A percentile compares a stretch with the other conserved stretches of the same genome.
Conservation (phyloP, 2,888 invertebrate genomes). For the Lapara coniferarum region DNA sequence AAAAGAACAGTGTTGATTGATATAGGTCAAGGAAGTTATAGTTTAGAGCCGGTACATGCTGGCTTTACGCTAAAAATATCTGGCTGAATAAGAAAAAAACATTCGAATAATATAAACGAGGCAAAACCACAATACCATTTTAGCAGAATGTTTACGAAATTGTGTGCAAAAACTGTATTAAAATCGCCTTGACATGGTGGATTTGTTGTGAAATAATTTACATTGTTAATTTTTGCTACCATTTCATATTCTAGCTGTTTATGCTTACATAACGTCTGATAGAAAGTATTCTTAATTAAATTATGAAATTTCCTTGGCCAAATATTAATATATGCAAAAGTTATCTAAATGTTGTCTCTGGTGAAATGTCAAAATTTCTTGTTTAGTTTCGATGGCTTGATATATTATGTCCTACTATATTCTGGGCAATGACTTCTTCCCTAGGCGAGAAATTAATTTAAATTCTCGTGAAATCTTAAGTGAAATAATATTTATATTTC, state of each 20-base stretch:
- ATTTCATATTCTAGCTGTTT: slow-evolving; percentile 35
- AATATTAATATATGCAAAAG: slow-evolving; percentile 5
- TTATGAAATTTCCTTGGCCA: slow-evolving; percentile 13
- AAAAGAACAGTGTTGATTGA: no score
- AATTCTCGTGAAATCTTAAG: no score
- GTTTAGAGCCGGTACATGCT: not conserved
- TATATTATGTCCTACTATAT: not conserved
- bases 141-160: slow-evolving; percentile 35
- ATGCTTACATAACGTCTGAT: not conserved
- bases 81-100: not conserved
- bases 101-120: not conserved
- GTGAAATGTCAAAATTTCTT: not conserved
- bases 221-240: slow-evolving; percentile 46
- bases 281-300: slow-evolving; percentile 10
- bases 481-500: no score
- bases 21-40: not conserved
- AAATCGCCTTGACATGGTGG: slow-evolving; percentile 45
- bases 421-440: no score
- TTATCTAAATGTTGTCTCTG: not conserved
- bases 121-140: slow-evolving; percentile 6
- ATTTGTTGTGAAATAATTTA: slow-evolving; percentile 36
- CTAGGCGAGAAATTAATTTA: no score
- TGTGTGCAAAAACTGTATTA: slow-evolving; percentile 41
- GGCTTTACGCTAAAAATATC: not conserved
- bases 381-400: not conserved